Base-by-base conservation (phyloP, 2,888 invertebrate genomes). In the Gibbula magus region DNA sequence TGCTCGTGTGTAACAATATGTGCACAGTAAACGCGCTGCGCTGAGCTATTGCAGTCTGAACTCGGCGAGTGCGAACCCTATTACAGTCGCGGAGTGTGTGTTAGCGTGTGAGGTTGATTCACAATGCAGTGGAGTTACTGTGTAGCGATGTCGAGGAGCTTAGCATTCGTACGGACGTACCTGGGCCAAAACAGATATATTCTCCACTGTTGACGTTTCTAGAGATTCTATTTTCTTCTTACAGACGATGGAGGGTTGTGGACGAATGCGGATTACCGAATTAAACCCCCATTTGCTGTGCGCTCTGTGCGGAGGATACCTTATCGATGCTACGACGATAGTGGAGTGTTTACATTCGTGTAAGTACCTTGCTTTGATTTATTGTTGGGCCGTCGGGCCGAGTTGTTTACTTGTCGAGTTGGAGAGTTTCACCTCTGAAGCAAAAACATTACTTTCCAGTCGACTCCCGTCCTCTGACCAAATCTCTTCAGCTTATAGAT, bases 281-380 rank as follows among this genome's bases (percentile, higher is more conserved):
- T 95, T 98, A 88, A 98, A 98, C 94, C 95, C 96, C 88, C 97
- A 97, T 93, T 95, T 99, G 92, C 96, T 96, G 84, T 99, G 98
- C 93, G 96, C 96, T 87, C 94, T 99, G 84, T 99, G 98, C 94
- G 95, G 95, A 84, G 98, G 98, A 80, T 99, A 99, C 94, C 96
- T 97, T 92, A 96, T 99, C 89, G 98, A 99, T 93, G 98, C 98
- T 82, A 98, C 98, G 78, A 98, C 98, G 80, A 97, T 99, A 90
- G 97, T 97, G 79, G 98, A 98, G 94, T 99, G 98, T 94, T 95
- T 98, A 89, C 98, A 99, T 94, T 98, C 98, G 52, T 98, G 96
- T 97, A 94, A 96, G 96, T 96, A 82, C 52, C n/a, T 18, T 22
- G 20, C 77, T 78, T 53, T 45, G 3, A 73, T 77, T 25, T 16